Evolutionary conservation across 2,113 vertebrate species (phyloP), one percentile per base, ranked within the genome.

Genomic region (Columba livia): DNA sequence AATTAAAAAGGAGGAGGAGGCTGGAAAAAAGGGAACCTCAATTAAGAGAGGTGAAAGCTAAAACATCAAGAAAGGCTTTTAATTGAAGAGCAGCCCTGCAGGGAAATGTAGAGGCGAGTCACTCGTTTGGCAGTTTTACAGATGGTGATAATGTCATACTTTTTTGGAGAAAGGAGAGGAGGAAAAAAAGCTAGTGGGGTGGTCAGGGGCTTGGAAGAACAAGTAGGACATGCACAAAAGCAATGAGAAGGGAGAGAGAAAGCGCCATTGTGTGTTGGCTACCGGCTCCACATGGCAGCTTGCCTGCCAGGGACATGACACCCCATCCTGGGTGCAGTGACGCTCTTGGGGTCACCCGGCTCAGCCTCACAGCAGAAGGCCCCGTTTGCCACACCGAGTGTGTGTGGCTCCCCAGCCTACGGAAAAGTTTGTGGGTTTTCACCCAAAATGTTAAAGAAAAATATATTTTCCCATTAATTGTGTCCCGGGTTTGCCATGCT

Each of bases 21-120:
- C 61, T 88, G 81, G 48, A 23, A 81, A 84, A 71, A 42, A 50
- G 16, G 48, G 56, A 87, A 77, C 65, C 61, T 90, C 92, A 96
- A 74, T 94, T 96, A 92, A 94, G 48, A 1, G 17, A 92, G 79
- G 95, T 87, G 87, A 94, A 91, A 96, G 93, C 89, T 89, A 94
- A 85, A 91, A 81, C 85, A 60, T 61, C 83, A 89, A 81, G 89
- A 71, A 90, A 92, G 86, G 91, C 73, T 92, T 93, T 89, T 90
- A 96, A 97, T 89, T 85, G 95, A 96, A 93, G 92, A 26, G 2
- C 74, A 96, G 90, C 53, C 92, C 93, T 64, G 90, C 66, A 61
- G 92, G 81, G 93, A 97, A 82, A 89, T 8, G 57, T 81, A 79
- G 85, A 95, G 54, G 85, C 11, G 5, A 93, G 79, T 26, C 2